Evolutionary conservation across 2,888 invertebrate species (phyloP).

Genomic region (Yponomeuta malinellus): DNA sequence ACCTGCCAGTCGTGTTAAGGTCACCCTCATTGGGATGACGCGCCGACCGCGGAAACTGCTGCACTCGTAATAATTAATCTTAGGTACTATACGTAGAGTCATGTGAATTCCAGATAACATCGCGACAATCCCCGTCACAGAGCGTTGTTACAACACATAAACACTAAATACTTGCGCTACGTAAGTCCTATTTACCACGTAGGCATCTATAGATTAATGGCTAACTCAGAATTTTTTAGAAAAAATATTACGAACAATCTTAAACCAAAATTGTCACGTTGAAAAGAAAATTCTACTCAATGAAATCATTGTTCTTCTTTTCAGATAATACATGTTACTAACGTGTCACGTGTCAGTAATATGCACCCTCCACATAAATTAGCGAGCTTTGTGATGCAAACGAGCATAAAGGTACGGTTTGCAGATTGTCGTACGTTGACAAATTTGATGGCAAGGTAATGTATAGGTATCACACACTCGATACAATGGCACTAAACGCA

Average conservation of each 20-base stretch:
- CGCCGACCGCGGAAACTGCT: background rate
- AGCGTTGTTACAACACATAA: background rate
- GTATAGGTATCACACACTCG: background rate
- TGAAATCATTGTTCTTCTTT: too few species aligned
- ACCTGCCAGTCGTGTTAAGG: background rate
- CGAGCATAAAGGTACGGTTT: background rate
- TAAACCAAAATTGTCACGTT: too few species aligned
- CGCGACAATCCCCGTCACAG: conserved; percentile 30
- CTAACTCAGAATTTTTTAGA: too few species aligned
- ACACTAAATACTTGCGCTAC: background rate
- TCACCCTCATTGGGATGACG: background rate
- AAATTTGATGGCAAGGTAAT: background rate
- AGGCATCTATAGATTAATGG: background rate
- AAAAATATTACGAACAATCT: too few species aligned
- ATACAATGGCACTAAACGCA: background rate
- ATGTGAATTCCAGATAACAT: conserved; percentile 36
- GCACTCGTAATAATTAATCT: conserved; percentile 1
- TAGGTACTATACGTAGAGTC: background rate
- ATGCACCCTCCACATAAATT: too few species aligned
- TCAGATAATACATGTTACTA: too few species aligned
- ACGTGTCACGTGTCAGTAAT: too few species aligned
- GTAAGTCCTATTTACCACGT: background rate
- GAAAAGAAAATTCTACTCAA: too few species aligned
- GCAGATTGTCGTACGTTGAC: background rate
- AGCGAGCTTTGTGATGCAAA: background rate